phyloP scores from a whole-genome alignment of 1,140 invertebrate species.

The Gonatopus flavifemur region DNA sequence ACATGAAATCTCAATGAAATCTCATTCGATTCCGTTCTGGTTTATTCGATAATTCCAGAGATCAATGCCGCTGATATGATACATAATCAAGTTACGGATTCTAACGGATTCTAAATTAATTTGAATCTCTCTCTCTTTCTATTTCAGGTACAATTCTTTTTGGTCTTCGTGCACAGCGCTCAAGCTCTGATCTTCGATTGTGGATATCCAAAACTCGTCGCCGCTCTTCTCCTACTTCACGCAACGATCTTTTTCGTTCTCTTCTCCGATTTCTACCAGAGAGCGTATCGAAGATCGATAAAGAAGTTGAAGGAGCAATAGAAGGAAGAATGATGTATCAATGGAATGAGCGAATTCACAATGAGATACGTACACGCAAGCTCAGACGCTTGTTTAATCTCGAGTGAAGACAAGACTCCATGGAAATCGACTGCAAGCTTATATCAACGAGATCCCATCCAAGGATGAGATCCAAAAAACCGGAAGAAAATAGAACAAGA shows the following conservation, averaged over 20 bases:
- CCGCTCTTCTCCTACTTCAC: slow-evolving; percentile 77
- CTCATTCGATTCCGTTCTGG: too few species aligned
- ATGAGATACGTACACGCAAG: slow-evolving; percentile 1
- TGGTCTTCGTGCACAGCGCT: slow-evolving; percentile 74
- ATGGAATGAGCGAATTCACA: too few species aligned
- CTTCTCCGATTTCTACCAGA: slow-evolving; percentile 89
- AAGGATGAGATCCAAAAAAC: too few species aligned
- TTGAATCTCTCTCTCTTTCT: neutral
- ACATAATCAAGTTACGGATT: too few species aligned
- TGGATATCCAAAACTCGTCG: slow-evolving; percentile 75
- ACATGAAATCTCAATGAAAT: too few species aligned
- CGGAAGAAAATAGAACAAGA: neutral
- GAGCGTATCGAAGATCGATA: slow-evolving; percentile 65
- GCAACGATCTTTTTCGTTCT: slow-evolving; percentile 88
- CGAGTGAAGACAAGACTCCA: too few species aligned
- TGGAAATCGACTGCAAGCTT: too few species aligned
- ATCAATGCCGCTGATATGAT: neutral
- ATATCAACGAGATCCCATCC: too few species aligned
- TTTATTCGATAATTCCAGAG: too few species aligned
- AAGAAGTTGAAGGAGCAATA: slow-evolving; percentile 56
- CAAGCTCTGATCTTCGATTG: slow-evolving; percentile 75
- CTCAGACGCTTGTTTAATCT: slow-evolving; percentile 1
- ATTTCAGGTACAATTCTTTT: slow-evolving; percentile 74
- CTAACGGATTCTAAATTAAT: too few species aligned
- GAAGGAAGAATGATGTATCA: slow-evolving; percentile 1